Conservation (phyloP, 1,140 invertebrate genomes). For the Camponotus floridanus region DNA sequence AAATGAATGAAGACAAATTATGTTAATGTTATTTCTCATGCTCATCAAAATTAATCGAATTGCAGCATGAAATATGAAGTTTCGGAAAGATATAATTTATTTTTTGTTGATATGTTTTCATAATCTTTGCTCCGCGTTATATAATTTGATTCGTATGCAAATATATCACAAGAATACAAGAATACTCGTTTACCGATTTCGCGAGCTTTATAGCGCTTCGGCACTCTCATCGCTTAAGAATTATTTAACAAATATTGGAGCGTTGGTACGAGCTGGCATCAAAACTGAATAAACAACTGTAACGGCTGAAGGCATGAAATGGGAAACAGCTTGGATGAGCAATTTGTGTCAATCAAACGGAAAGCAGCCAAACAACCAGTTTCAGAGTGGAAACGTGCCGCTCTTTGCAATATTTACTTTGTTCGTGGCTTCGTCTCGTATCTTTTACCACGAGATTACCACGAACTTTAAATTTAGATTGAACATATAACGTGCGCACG, state of each 20-base stretch:
- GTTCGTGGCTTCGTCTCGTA: constrained; percentile 39
- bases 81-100: constrained; percentile 24
- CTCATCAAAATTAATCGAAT: neutral
- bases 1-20: neutral
- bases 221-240: constrained; percentile 29
- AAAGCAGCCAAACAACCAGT: constrained; percentile 44
- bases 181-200: neutral
- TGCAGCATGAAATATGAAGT: constrained; percentile 6
- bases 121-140: neutral
- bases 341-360: constrained; percentile 62
- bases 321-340: constrained; percentile 59
- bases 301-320: constrained; percentile 59
- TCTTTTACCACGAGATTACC: neutral
- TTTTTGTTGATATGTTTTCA: neutral
- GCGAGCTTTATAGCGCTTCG: neutral
- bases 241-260: constrained; percentile 57
- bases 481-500: constrained; percentile 38
- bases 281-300: constrained; percentile 56
- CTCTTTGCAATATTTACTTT: constrained; percentile 49
- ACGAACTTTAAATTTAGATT: constrained; percentile 50
- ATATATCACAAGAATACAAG: constrained; percentile 10
- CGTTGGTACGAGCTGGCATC: constrained; percentile 49
- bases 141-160: constrained; percentile 9
- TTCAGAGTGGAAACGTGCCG: constrained; percentile 14
- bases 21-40: neutral